Evolutionary conservation across 2,888 invertebrate species (phyloP), one percentile per base, ranked within the genome.

Genomic region (Lasioglossum vierecki): DNA sequence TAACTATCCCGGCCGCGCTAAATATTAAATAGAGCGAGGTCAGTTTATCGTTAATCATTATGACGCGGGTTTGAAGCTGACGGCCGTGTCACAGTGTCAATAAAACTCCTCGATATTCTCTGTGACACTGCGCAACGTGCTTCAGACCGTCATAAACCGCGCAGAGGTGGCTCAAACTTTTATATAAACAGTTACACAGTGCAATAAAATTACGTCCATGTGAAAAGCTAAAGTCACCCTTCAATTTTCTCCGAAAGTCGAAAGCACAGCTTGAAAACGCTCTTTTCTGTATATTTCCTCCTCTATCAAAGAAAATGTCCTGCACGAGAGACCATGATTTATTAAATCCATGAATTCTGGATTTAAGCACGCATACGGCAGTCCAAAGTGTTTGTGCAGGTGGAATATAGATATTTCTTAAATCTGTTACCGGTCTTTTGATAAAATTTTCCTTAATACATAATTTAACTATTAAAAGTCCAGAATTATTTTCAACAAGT

Each of bases 31-130:
- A 30, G 15, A 63, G 63, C 63, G 30, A 63, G 63, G 63, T 63
- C 63, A 63, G 63, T 63, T 63, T 63, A 63, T 63, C 63, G 63
- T 30, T 30, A 63, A 30, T 63, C 63, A 63, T 63, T 63, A 63
- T 63, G 63, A 5, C 63, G 63, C 30, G 63, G 30, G 30, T 30
- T 63, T 30, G 30, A 63, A 63, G 63, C 63, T 15, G 63, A 63
- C 30, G 63, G 30, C 30, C 6, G 15, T 30, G 30, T 30, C 60
- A 63, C 60, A 11, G 26, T 63, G 60, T 30, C 15, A 30, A 30
- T 63, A 63, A 63, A 63, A 63, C 15, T 63, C 60, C 60, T 26
- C 15, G 30, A 30, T 63, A 63, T 30, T 63, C 63, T 15, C 63
- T 63, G 63, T 30, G 63, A 63, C 30, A 15, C 30, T 2, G 63